Evolutionary conservation across 2,888 invertebrate genomes (phyloP).

Genomic region (Orthosia cruda): DNA sequence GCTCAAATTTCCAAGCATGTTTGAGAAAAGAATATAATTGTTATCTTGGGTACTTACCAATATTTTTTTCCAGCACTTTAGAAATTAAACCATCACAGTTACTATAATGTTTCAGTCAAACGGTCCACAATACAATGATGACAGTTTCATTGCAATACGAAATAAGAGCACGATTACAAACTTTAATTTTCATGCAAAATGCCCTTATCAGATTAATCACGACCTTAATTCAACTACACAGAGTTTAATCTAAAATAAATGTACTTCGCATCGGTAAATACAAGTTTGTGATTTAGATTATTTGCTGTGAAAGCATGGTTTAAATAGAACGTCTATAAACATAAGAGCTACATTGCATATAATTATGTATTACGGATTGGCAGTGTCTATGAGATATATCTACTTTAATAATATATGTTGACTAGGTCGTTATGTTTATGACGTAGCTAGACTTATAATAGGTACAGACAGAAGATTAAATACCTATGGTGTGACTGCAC

Average conservation of each 20-base stretch:
- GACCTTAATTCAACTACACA: neutral
- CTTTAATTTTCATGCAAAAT: neutral
- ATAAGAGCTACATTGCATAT: constrained; percentile 17
- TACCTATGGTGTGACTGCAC: too few species aligned
- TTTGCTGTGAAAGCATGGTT: constrained; percentile 11
- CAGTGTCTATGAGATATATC: neutral
- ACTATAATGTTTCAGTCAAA: constrained; percentile 9
- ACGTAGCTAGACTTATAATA: neutral
- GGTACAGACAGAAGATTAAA: too few species aligned
- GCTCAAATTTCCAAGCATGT: too few species aligned
- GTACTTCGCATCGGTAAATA: neutral
- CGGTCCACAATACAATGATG: constrained; percentile 30
- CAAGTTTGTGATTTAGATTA: constrained; percentile 17
- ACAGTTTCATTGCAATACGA: constrained; percentile 2
- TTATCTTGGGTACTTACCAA: constrained; percentile 14
- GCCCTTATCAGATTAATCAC: neutral
- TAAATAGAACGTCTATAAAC: constrained; percentile 26
- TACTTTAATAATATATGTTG: neutral
- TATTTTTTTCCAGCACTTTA: neutral
- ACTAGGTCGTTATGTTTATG: constrained; percentile 3
- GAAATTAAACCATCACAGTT: neutral
- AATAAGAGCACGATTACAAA: constrained; percentile 13
- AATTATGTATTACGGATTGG: constrained; percentile 15
- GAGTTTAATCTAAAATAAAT: neutral
- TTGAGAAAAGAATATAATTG: too few species aligned